Base-by-base conservation (phyloP, 2,113 vertebrate species). In the Pagrus major region DNA sequence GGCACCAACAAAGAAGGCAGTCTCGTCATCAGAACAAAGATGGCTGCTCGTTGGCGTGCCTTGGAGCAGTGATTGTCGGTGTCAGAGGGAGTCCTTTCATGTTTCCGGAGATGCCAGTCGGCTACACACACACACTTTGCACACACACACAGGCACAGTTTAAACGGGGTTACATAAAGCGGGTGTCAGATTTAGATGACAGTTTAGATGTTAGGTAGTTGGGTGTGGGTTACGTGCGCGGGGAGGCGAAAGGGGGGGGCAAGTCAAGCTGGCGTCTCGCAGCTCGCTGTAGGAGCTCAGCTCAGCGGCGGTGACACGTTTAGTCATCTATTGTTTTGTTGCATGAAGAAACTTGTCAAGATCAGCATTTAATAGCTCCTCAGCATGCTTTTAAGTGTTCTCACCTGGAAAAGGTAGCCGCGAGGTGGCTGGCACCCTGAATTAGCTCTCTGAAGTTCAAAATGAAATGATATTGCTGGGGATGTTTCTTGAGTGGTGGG, bases 301-400 rank as follows among this genome's bases (percentile, higher is more conserved):
- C 90, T 89, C 86, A 71, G 82, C 60, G 41, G 83, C 80, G 33
- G 85, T 81, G 86, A 90, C 86, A 90, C 92, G 81, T 94, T 94
- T 93, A 93, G 92, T 91, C 85, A 80, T 93, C 91, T 94, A 76
- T 93, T 95, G 92, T 94, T 94, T 93, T 93, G 89, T 93, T 89
- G 92, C 87, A 64, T 76, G 88, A 86, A 85, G 90, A 94, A 94
- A 94, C 91, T 93, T 94, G 94, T 95, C 94, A 93, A 86, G 92
- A 93, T 95, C 93, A 94, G 92, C 93, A 92, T 95, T 93, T 95
- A 95, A 92, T 91, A 81, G 88, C 93, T 93, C 85, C 76, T 92
- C 85, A 78, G 77, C 46, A 33, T 41, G 84, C 92, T 94, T 93
- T 93, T 81, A 94, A 92, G 90, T 91, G 78, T 84, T 87, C 75